A percentile compares a stretch with the other conserved stretches of the same genome.
Conservation (phyloP, 2,797 vertebrate genomes). For the Cephalopachus bancanus region DNA sequence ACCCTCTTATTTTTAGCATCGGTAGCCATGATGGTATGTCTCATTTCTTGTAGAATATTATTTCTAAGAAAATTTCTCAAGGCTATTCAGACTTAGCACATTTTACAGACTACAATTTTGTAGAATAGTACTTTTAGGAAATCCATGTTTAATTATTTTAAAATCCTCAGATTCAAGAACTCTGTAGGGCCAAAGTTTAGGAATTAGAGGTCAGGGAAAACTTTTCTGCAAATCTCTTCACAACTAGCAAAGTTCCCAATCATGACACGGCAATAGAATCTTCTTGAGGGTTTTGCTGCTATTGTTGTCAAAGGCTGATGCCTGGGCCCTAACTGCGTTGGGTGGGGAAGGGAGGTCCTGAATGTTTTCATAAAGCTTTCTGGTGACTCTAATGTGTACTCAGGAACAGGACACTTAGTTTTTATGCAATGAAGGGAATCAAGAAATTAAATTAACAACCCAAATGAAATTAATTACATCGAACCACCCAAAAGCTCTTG, state of each 20-base stretch:
- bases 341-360: neutral
- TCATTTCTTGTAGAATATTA: neutral
- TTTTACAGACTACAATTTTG: neutral
- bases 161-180: constrained; percentile 8
- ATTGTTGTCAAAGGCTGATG: neutral
- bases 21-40: neutral
- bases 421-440: constrained; percentile 47
- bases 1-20: neutral
- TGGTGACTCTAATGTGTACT: neutral
- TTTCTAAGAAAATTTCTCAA: neutral
- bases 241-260: neutral
- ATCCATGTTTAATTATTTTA: neutral
- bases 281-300: neutral
- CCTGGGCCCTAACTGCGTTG: neutral
- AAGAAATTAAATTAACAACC: constrained; percentile 22
- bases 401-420: neutral
- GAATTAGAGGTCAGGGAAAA: neutral
- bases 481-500: neutral
- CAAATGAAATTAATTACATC: neutral
- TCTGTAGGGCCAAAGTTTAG: neutral
- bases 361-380: neutral
- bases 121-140: neutral
- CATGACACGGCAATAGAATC: neutral
- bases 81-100: neutral
- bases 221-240: neutral